Conservation (phyloP, 2,797 vertebrate species). For the Myotis planiceps region DNA sequence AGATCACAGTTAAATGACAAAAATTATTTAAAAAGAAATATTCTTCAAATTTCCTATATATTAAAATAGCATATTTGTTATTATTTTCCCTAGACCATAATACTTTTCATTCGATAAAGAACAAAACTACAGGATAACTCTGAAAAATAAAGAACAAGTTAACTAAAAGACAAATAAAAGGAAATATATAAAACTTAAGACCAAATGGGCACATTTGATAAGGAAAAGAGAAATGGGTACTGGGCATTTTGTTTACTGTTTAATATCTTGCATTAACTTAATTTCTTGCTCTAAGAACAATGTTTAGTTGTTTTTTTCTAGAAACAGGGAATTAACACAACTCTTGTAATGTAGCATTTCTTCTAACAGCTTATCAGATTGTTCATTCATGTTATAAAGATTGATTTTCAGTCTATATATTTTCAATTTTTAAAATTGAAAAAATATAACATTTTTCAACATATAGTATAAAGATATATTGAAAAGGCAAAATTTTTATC, state of each 20-base stretch:
- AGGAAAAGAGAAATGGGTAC: neutral
- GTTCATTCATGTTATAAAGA: neutral
- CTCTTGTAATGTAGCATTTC: slow-evolving; percentile 7
- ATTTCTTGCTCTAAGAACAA: slow-evolving; percentile 45
- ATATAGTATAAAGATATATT: neutral
- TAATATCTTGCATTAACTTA: slow-evolving; percentile 31
- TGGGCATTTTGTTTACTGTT: neutral
- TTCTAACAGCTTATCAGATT: slow-evolving; percentile 19
- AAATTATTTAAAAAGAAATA: slow-evolving; percentile 29
- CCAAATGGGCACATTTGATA: neutral
- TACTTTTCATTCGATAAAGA: neutral
- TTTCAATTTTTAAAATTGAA: neutral
- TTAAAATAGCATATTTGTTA: neutral
- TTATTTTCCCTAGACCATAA: neutral
- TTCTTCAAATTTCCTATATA: neutral
- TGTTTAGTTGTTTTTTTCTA: neutral
- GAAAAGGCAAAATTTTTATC: neutral
- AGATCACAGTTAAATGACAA: neutral
- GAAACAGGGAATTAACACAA: neutral
- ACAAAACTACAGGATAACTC: neutral
- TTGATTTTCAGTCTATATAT: neutral
- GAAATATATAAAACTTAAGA: neutral
- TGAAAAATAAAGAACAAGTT: neutral
- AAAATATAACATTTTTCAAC: neutral
- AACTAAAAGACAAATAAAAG: neutral